These are phyloP conservation scores for Sturnira hondurensis DNA, from an alignment of 2,113 vertebrate genomes.

Conservation along the genomic window DNA sequence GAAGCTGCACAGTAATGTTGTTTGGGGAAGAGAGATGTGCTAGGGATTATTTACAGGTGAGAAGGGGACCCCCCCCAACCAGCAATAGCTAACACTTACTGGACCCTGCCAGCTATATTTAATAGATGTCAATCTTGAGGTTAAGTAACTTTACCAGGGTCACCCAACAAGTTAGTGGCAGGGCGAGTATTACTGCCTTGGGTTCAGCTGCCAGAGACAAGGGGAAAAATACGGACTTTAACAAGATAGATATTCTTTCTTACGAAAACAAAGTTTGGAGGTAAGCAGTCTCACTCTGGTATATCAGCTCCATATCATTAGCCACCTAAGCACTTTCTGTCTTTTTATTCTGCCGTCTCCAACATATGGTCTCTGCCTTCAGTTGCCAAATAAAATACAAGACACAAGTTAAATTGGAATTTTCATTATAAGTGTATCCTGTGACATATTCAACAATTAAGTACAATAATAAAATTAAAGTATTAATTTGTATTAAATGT, in stretches of 20 bases:
- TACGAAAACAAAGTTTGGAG: not conserved
- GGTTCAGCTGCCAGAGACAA: not conserved
- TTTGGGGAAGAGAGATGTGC: not conserved
- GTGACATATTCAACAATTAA: not conserved
- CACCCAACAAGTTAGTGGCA: not conserved
- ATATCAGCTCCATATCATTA: not conserved
- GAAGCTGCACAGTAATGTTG: not conserved
- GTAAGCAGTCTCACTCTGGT: not conserved
- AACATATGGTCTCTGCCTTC: not conserved
- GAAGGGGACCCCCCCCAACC: not conserved
- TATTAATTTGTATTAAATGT: not conserved
- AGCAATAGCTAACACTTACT: not conserved
- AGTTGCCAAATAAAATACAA: constrained; percentile 6
- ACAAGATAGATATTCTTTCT: not conserved
- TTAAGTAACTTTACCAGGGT: not conserved
- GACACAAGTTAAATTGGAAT: not conserved
- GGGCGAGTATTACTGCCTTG: not conserved
- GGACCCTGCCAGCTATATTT: not conserved
- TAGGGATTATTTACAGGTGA: not conserved
- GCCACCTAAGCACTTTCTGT: not conserved
- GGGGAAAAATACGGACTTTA: not conserved
- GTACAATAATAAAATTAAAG: not conserved
- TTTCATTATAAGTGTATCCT: not conserved
- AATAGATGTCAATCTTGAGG: not conserved
- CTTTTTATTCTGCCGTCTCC: not conserved